Evolutionary conservation across 2,888 invertebrate genomes (phyloP), one percentile per base, ranked within the genome.

Genomic region (Habrosyne pyritoides): DNA sequence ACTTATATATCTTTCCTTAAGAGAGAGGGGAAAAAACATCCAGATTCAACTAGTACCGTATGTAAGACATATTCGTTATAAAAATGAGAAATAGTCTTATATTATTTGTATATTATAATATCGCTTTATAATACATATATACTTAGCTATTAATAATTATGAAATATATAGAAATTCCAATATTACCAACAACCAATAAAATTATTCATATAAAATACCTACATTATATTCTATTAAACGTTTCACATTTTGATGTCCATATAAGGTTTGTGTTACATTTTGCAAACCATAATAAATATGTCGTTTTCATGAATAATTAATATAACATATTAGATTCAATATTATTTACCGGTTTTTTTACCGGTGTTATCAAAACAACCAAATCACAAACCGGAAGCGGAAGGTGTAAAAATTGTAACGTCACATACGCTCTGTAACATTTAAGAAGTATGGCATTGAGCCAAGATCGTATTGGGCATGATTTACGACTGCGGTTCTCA

Each of bases 401-500:
- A 81, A 83, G 71, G 64, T 71, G 70, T 81, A 79, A 73, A 70
- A 72, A 53, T 71, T 68, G 70, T 67, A 67, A 67, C 64, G 68
- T 60, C 70, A 67, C 67, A 66, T 60, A 64, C 64, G 51, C 28
- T 60, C 59, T 61, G 60, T 68, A 61, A 61, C 61, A 66, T 63
- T 69, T 66, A 57, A 60, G 47, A 50, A 26, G 57, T 54, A 64
- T 71, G 74, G 73, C 71, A 63, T 67, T 63, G 61, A 54, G 64
- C 69, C 77, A 73, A 71, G 59, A 59, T 64, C 60, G 61, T 60
- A 67, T 61, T 64, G 56, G 56, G 54, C 67, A 53, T 60, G 65
- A 56, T 62, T 60, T 59, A 49, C 18, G 5, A 22, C 30, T 28
- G 28, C 7, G 30, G 24, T 49, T 50, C 47, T 52, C 47, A 42